Base-by-base conservation (phyloP, 2,888 invertebrate genomes). In the Molanna angustata region DNA sequence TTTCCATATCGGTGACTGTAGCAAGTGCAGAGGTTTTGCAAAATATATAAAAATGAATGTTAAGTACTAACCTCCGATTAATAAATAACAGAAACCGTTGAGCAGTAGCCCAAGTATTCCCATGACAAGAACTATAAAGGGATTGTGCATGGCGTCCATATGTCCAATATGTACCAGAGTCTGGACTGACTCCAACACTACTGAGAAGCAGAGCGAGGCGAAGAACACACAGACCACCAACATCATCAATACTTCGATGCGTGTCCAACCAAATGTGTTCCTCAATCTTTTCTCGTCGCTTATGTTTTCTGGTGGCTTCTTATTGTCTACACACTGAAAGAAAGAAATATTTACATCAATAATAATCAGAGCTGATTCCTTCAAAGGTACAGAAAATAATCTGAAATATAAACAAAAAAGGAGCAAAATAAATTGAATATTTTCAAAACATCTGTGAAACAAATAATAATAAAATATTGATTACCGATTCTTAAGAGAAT, bases 221-320 rank as follows among this genome's bases (percentile, higher is more conserved):
- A 93, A 79, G 61, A 93, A 86, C 33, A 90, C 86, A 68, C 88
- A 88, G 45, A 89, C 88, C 2, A 88, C 84, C 37, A 93, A 72
- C 74, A 90, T 85, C 35, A 88, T 86, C 4, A 93, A 78, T n/a
- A 94, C 87, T 64, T 94, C 92, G 46, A 93, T 88, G 58, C 94
- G 82, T 2, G 92, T 89, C 94, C 94, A 94, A 6, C 94, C 94
- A 64, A 94, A 94, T 0, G 94, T 94, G 68, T 93, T 94, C 56
- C 86, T 85, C 52, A 93, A 75, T 58, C 78, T 77, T 31, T 74
- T 73, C 61, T 87, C 88, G 3, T 54, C 56, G n/a, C 17, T 46
- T 9, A 17, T 40, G 11, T 47, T 52, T 9, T 44, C 17, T 6
- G 32, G 32, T 18, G 40, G 14, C 9, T 32, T 17, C 6, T 21